Base-by-base conservation (phyloP, 2,888 invertebrate genomes). In the Peribatodes rhomboidaria region DNA sequence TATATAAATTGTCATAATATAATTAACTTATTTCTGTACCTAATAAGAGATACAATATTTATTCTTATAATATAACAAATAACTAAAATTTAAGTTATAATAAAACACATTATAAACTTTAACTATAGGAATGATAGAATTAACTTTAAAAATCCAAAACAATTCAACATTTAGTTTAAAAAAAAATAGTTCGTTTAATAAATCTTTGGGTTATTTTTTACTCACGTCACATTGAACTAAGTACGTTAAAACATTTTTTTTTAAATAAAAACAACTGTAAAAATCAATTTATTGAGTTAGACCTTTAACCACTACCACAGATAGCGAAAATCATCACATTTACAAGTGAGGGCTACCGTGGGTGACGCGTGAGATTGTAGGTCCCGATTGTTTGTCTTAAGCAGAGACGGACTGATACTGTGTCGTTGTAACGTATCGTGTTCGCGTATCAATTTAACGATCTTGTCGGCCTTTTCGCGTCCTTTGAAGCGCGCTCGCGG, bases 121-220 rank as follows among this genome's bases (percentile, higher is more conserved):
- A 27, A 85, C 20, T 85, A 87, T 76, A 85, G 88, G 88, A 88
- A 88, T 89, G 88, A 83, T 83, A 77, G 67, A 78, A 78, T 73
- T 74, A 73, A 62, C 62, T 57, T 61, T 62, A 61, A 49, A n/a
- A 53, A 58, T 57, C 18, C 27, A 37, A 63, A 47, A 67, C 46
- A 68, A 69, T 61, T 16, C 10, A 53, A 66, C 54, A 37, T 31
- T 47, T 61, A 27, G 11, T 37, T 41, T 42, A 66, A 65, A 50
- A 64, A 44, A 65, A 53, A 44, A 63, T 52, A 50, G 47, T 61
- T 65, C 53, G 20, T 59, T 64, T 62, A 18, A 31, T 22, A 42
- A 46, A 76, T 77, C 78, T 81, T 79, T 79, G 79, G 74, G 52
- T 64, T 55, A 56, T 35, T 35, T 7, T 50, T 35, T 50, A 35